Evolutionary conservation across 2,888 invertebrate genomes (phyloP).

Genomic region (Callyntrura guangdongensis): DNA sequence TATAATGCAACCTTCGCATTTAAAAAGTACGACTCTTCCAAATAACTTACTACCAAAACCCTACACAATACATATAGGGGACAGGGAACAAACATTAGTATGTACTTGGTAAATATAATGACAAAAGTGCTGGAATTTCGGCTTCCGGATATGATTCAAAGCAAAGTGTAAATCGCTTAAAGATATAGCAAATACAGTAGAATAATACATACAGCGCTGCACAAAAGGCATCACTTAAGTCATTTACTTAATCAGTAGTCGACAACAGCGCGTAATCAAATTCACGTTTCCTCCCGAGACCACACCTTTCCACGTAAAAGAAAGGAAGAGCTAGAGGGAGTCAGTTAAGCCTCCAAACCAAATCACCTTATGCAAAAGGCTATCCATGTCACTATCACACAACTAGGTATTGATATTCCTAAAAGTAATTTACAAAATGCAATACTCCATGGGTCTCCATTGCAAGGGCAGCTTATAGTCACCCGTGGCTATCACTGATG

Average conservation of each 20-base stretch:
- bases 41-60: slow-evolving; percentile 36
- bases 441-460: not conserved
- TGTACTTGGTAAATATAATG: no score
- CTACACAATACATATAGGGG: not conserved
- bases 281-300: slow-evolving; percentile 53
- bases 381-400: not conserved
- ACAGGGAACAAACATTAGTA: not conserved
- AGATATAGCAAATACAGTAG: slow-evolving; percentile 20
- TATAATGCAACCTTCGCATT: slow-evolving; percentile 38
- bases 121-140: slow-evolving; percentile 5
- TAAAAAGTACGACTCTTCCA: not conserved
- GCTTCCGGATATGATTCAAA: slow-evolving; percentile 52
- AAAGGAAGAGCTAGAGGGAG: slow-evolving; percentile 33
- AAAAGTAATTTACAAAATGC: slow-evolving; percentile 37
- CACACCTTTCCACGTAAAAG: slow-evolving; percentile 60
- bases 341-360: slow-evolving; percentile 10
- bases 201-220: slow-evolving; percentile 1
- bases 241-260: slow-evolving; percentile 58
- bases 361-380: slow-evolving; percentile 41
- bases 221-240: slow-evolving; percentile 32
- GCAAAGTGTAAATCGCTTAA: slow-evolving; percentile 4
- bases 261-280: slow-evolving; percentile 59
- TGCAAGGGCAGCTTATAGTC: no score
- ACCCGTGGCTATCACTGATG: no score
- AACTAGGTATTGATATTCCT: slow-evolving; percentile 10